Base-by-base conservation (phyloP, 2,797 vertebrate genomes). In the Megalops cyprinoides region DNA sequence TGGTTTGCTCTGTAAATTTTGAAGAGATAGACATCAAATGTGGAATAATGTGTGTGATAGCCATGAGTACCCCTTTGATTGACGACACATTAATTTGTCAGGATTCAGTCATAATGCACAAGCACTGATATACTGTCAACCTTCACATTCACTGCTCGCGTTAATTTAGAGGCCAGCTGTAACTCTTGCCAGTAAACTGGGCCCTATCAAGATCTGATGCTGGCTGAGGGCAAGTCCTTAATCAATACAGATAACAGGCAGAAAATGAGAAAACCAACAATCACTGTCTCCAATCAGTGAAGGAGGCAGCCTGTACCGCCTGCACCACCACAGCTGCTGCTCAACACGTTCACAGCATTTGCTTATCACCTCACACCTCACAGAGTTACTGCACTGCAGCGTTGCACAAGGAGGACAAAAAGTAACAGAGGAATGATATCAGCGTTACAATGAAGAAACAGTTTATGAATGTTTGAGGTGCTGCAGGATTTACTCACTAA, bases 211-310 rank as follows among this genome's bases (percentile, higher is more conserved):
- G 34, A 69, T 42, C 65, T 69, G 65, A 1, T 58, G 86, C 82
- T 80, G 2, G 77, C 82, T 48, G 28, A 55, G 85, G 87, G 85
- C 84, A 4, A 6, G 81, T 82, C 75, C 88, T 39, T 86, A 87
- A 88, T 90, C 87, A 87, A 80, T 82, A 23, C 65, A 76, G 65
- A 82, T 25, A 86, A 81, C 84, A 55, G 82, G 87, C 87, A 82
- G 86, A 76, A 86, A 88, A 89, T 79, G 83, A 88, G 86, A 89
- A 81, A 79, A 51, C 25, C 84, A 85, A 88, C 84, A 85, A 56
- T 82, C 81, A 80, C 79, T 28, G 12, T 31, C 84, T 81, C 76
- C 67, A 8, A 37, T 48, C 65, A 31, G 28, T 81, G 18, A 81
- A 48, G n/a, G 67, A 60, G 79, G 76, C 34, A 65, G 77, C 48